These are phyloP conservation scores for Panagrolaimus sp. DNA, from an alignment of 1,140 invertebrate genomes.

Conservation along the genomic window DNA sequence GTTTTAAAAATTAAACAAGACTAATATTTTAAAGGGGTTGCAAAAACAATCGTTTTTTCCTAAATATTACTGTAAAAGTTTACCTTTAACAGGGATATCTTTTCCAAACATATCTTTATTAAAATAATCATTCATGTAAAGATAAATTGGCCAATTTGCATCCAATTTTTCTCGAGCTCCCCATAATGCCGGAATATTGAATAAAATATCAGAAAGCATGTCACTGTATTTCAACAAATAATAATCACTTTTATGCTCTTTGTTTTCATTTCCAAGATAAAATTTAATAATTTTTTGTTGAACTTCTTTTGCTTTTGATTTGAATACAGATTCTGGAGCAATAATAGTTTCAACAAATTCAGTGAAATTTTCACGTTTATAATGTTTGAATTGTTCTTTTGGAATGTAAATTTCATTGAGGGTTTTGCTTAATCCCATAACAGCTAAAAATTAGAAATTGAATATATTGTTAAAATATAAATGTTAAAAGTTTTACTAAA, in stretches of 20 bases:
- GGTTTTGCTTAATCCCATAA: not conserved
- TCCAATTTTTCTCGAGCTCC: slow-evolving; percentile 16
- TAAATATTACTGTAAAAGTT: slow-evolving; percentile 23
- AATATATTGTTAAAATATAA: not conserved
- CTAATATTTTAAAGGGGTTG: too few relatives aligned
- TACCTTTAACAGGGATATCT: slow-evolving; percentile 30
- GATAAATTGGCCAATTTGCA: slow-evolving; percentile 23
- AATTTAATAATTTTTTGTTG: slow-evolving; percentile 22
- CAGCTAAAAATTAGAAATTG: not conserved
- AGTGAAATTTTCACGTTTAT: not conserved
- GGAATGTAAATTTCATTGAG: not conserved
- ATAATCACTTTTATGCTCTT: not conserved
- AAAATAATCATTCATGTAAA: slow-evolving; percentile 34
- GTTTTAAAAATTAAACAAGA: too few relatives aligned
- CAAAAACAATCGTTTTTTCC: slow-evolving; percentile 17
- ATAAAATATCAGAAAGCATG: slow-evolving; percentile 19
- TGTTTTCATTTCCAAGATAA: slow-evolving; percentile 15
- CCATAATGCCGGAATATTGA: not conserved
- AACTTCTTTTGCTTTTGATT: slow-evolving; percentile 17
- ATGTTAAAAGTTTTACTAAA: slow-evolving; percentile 26
- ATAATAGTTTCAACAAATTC: not conserved
- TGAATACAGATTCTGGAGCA: slow-evolving; percentile 5
- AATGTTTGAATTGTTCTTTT: not conserved
- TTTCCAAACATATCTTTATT: slow-evolving; percentile 24
- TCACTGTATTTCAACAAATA: not conserved